Base-by-base conservation (phyloP, 2,888 invertebrate species). In the Campoplex nolae region DNA sequence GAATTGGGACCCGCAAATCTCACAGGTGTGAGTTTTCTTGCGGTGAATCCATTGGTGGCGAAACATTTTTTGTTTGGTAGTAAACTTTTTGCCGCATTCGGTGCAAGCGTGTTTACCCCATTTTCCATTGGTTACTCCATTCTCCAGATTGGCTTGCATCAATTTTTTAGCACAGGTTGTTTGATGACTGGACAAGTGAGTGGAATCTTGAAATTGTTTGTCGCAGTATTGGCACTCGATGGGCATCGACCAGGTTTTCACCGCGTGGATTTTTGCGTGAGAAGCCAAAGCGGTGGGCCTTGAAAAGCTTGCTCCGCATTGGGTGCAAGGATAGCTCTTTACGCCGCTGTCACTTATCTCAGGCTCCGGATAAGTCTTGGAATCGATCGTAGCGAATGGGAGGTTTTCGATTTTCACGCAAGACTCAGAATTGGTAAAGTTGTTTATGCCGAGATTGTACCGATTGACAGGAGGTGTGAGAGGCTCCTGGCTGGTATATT, bases 151-250 rank as follows among this genome's bases (percentile, higher is more conserved):
- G n/a, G 86, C 91, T 3, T 88, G 90, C 90, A 92, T 93, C 54
- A 93, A 89, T 70, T 93, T 93, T 76, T 93, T 94, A 0, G 92
- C 90, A 75, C 95, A 94, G 8, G 92, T 93, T 35, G 90, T 91
- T 56, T 95, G 93, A 90, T 95, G 95, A 32, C 92, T 94, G 1
- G 94, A 92, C n/a, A 95, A 90, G 67, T 94, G 93, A 84, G 93
- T 92, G 0, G 92, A 92, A 85, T 95, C 95, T 45, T 94, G 94
- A 88, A 95, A 95, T 81, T 94, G 94, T 82, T 95, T 95, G 84
- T 95, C 95, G 88, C 95, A 95, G 76, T 94, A 95, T 42, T 95
- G 94, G 88, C 95, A 95, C 75, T 94, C 95, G 28, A 94, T 93
- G 13, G 93, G 93, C 87, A 92, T 92, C 8, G 87, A 89, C 91